Base-by-base conservation (phyloP, 2,888 invertebrate genomes). In the Amphimallon solstitiale region DNA sequence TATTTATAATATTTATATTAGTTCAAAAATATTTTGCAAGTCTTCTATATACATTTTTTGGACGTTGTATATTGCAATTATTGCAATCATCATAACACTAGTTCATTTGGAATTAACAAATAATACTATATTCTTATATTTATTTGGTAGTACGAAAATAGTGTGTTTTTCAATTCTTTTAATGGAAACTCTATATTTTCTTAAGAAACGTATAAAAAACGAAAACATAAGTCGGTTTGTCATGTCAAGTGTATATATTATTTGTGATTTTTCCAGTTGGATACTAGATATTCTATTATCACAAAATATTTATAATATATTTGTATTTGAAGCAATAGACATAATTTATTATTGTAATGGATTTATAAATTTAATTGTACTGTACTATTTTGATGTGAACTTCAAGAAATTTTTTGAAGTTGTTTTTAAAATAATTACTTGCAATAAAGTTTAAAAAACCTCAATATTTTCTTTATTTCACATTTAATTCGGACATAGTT, bases 121-220 rank as follows among this genome's bases (percentile, higher is more conserved):
- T 14, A 59, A 59, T 59, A 59, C 43, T 14, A 34, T 59, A 10
- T 59, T 43, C 29, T 34, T 59, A 29, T 59, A 59, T 43, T 29
- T 45, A 29, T 59, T 43, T 10, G 56, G 56, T 34, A 38, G 12
- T 29, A 59, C 56, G 1, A 59, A 43, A 59, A 43, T 59, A 7
- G 5, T 43, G 43, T 59, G 56, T 15, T 59, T 59, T 14, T 43
- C 56, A 3, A 15, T 59, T 17, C 10, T 43, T 5, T 29, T 43
- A 3, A 43, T 59, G 2, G 56, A 59, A 43, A 17, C 40, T 9
- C 29, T 59, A 7, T 59, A 17, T 4, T 59, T 59, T 29, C 34
- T 43, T 10, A 29, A 23, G 1, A 43, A 59, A 59, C 45, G 56
- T 3, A 23, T 29, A n/a, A 59, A 29, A 59, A 59, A 59, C 7